A percentile compares a stretch with the other conserved stretches of the same genome.
Conservation (phyloP, 35 echinoderm and acorn worm species). For the Strongylocentrotus purpuratus region DNA sequence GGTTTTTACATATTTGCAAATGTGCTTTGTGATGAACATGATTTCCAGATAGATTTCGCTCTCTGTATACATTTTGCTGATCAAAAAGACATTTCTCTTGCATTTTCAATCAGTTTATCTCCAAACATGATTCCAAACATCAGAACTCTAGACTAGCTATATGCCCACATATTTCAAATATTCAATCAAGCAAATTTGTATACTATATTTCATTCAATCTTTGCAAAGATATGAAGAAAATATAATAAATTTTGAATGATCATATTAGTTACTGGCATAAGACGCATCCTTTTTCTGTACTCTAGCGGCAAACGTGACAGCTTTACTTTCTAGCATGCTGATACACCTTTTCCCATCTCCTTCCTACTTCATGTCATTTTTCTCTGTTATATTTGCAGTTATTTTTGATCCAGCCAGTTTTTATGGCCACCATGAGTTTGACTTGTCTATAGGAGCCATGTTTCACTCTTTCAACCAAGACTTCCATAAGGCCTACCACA, state of each 20-base stretch:
- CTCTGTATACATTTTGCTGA: no score
- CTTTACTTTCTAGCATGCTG: not conserved
- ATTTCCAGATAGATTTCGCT: no score
- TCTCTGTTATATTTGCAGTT: constrained; percentile 61
- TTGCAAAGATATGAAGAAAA: not conserved
- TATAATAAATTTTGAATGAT: not conserved
- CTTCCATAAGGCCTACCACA: constrained; percentile 88
- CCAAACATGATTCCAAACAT: no score
- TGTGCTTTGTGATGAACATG: no score
- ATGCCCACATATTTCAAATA: no score
- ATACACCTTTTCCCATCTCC: not conserved
- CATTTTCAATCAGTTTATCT: no score
- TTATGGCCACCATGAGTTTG: constrained; percentile 95
- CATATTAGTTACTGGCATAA: not conserved
- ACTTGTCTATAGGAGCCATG: constrained; percentile 86
- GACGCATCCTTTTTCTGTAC: no score
- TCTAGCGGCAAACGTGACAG: not conserved
- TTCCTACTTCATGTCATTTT: not conserved
- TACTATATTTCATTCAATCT: not conserved
- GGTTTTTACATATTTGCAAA: no score
- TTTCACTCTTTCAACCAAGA: constrained; percentile 84
- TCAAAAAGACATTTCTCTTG: no score
- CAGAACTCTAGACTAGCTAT: no score
- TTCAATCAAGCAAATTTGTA: not conserved
- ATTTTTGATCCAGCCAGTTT: constrained; percentile 93